Evolutionary conservation across 1,140 invertebrate species (phyloP).

Genomic region (Adoxophyes honmai): DNA sequence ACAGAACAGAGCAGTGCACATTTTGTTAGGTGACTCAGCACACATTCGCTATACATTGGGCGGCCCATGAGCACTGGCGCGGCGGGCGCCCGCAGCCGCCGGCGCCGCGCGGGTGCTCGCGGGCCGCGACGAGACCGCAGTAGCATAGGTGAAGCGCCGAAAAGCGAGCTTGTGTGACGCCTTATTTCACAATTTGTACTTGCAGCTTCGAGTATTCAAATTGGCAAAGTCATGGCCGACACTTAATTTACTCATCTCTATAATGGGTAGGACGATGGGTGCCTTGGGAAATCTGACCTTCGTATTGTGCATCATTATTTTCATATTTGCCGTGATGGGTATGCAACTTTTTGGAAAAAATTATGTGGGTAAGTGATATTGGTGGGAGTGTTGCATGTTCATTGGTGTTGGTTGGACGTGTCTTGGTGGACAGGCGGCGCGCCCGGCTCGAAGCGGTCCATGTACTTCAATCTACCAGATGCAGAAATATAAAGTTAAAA

Average conservation of each 20-base stretch:
- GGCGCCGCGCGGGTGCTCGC: slow-evolving; percentile 57
- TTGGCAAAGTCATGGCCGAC: slow-evolving; percentile 98
- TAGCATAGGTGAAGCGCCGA: slow-evolving; percentile 77
- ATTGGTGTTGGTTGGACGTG: slow-evolving; percentile 69
- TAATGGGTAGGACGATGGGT: slow-evolving; percentile 97
- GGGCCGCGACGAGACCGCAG: slow-evolving; percentile 52
- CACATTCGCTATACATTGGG: slow-evolving; percentile 66
- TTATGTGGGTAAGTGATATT: slow-evolving; percentile 86
- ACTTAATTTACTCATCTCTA: slow-evolving; percentile 96
- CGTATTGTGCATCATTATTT: slow-evolving; percentile 97
- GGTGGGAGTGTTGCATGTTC: slow-evolving; percentile 75
- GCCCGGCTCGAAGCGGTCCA: slow-evolving; percentile 31
- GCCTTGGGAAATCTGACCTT: slow-evolving; percentile 97
- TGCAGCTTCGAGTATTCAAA: slow-evolving; percentile 97
- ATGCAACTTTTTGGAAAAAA: slow-evolving; percentile 97
- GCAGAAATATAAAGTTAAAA: no score
- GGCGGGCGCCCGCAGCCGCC: background rate
- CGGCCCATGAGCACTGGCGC: slow-evolving; percentile 47
- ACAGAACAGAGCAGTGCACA: slow-evolving; percentile 66
- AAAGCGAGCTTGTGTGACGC: slow-evolving; percentile 75
- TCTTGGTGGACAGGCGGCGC: slow-evolving; percentile 31
- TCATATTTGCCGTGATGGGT: slow-evolving; percentile 98
- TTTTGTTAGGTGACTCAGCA: slow-evolving; percentile 65
- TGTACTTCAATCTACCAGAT: slow-evolving; percentile 44
- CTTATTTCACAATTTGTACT: slow-evolving; percentile 77